Evolutionary conservation across 2,888 invertebrate species (phyloP), one percentile per base, ranked within the genome.

Genomic region (Thumatha senex): DNA sequence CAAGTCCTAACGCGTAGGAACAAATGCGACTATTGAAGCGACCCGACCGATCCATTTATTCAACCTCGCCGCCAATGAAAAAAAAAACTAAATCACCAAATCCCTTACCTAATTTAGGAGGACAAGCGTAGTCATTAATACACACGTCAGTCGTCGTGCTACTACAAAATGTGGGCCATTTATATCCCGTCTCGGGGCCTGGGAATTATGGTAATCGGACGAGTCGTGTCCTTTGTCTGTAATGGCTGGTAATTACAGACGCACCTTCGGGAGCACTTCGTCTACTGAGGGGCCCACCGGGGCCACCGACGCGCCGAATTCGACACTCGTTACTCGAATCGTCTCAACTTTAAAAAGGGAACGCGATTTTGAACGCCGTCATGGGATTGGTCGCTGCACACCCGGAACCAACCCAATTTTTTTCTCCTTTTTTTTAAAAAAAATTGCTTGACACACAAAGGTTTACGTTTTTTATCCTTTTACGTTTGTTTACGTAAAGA

Each of bases 121-220:
- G 86, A 90, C 89, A 90, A 89, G 89, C 83, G 83, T 81, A 82
- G 85, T 84, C 90, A 90, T 91, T 89, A 89, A 91, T 91, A 91
- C 90, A 90, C 86, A 87, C 84, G 90, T 90, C 90, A 90, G 81
- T 84, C 82, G 79, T 80, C 82, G 85, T 86, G 85, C 89, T 89
- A 88, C 82, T 88, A 90, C 90, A 89, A 89, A 91, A 90, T 89
- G 90, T 85, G 83, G 82, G 78, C 80, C 90, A 89, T 90, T 90
- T 89, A 85, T 90, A 87, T 86, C 85, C 81, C 79, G 84, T 78
- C 83, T 80, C 80, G 83, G 84, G 81, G 84, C 84, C 80, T 83
- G 86, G 88, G 89, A 89, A 89, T 90, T 90, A 91, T 90, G 90
- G 86, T 91, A 91, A 90, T 90, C 89, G 87, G 86, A 80, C 85